Evolutionary conservation across 2,797 vertebrate species (phyloP).

Genomic region (Sebastes hubbsi): DNA sequence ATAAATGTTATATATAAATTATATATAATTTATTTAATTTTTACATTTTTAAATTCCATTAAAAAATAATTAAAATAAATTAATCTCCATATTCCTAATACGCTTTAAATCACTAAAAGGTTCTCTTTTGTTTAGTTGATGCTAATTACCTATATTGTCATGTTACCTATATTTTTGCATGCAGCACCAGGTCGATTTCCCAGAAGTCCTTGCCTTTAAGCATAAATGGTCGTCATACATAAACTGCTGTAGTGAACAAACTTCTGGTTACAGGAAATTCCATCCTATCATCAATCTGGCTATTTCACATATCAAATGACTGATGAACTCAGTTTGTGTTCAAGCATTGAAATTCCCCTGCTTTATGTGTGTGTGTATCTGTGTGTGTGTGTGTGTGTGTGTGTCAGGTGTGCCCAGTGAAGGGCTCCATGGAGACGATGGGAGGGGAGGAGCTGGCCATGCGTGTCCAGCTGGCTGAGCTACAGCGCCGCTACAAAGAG

Average conservation of each 20-base stretch:
- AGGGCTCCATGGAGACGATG: constrained; percentile 93
- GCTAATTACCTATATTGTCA: neutral
- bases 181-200: neutral
- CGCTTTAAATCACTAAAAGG: neutral
- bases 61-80: neutral
- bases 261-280: constrained; percentile 20
- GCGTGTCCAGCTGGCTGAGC: constrained; percentile 92
- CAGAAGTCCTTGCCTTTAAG: neutral
- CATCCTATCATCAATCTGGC: constrained; percentile 29
- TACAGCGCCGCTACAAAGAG: constrained; percentile 95
- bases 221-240: neutral
- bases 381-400: constrained; percentile 4
- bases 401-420: constrained; percentile 92
- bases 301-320: constrained; percentile 31
- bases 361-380: constrained; percentile 21
- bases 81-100: neutral
- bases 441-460: constrained; percentile 94
- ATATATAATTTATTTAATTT: neutral
- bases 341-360: constrained; percentile 56
- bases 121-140: neutral
- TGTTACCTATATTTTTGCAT: neutral
- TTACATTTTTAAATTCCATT: neutral
- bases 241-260: constrained; percentile 14
- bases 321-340: constrained; percentile 47
- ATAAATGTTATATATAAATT: too few relatives aligned